Conservation (phyloP, 2,797 vertebrate genomes). For the Channa striata region DNA sequence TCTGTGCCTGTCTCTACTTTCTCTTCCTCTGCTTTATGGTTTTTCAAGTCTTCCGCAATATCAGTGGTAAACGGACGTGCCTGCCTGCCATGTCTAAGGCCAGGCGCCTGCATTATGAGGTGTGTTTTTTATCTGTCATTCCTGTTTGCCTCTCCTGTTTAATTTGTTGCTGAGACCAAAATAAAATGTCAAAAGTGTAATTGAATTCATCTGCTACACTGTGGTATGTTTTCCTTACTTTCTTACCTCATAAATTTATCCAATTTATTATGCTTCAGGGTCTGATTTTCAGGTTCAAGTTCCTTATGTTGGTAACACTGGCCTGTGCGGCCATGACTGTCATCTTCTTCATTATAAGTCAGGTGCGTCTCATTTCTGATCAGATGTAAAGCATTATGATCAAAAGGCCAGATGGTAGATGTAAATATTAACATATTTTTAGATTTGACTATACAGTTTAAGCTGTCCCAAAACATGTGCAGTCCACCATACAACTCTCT, state of each 20-base stretch:
- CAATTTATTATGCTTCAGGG: conserved; percentile 80
- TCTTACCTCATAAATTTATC: neutral
- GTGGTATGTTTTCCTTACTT: neutral
- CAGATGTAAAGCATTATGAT: too few species aligned
- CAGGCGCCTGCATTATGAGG: conserved; percentile 96
- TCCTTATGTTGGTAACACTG: conserved; percentile 96
- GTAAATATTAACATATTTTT: too few species aligned
- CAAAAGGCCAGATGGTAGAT: neutral
- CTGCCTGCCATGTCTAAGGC: conserved; percentile 96
- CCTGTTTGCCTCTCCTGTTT: neutral
- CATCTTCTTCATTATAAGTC: conserved; percentile 98
- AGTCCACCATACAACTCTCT: neutral
- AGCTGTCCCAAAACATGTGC: too few species aligned
- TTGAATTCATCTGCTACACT: neutral
- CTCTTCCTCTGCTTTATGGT: conserved; percentile 99
- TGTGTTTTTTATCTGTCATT: conserved; percentile 39
- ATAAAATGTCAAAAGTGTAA: neutral
- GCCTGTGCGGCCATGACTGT: conserved; percentile 96
- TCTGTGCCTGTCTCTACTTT: conserved; percentile 98
- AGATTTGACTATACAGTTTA: too few species aligned
- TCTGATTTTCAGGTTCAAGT: conserved; percentile 97
- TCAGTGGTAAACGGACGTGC: conserved; percentile 93
- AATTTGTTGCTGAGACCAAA: neutral
- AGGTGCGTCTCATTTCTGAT: conserved; percentile 81
- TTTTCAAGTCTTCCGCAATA: conserved; percentile 97